A percentile compares a stretch with the other conserved stretches of the same genome.
Conservation (phyloP, 2,113 vertebrate genomes). For the Uropsilus gracilis region DNA sequence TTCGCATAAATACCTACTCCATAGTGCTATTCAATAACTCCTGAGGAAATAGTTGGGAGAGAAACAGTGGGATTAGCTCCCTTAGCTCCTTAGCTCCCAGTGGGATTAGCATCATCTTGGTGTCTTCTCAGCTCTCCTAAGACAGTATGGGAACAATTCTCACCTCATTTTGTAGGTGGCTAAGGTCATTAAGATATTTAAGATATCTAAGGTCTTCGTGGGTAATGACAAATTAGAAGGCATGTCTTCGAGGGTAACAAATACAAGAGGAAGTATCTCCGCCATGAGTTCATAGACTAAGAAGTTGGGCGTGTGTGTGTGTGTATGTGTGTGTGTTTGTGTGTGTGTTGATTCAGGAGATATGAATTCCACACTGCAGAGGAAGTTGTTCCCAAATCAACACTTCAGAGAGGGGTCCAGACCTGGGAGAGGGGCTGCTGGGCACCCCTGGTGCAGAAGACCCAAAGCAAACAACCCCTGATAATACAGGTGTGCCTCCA, state of each 20-base stretch:
- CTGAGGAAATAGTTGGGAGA: not conserved
- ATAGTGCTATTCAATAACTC: not conserved
- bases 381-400: not conserved
- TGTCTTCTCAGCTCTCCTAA: not conserved
- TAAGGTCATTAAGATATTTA: not conserved
- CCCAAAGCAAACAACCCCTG: not conserved
- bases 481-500: not conserved
- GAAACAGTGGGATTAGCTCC: not conserved
- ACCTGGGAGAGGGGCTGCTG: not conserved
- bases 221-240: not conserved
- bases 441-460: not conserved
- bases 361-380: not conserved
- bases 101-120: not conserved
- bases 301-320: too few species aligned
- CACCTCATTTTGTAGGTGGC: not conserved
- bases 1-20: not conserved
- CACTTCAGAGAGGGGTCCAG: not conserved
- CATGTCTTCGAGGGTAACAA: not conserved
- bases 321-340: not conserved
- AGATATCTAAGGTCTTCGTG: not conserved
- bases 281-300: too few species aligned
- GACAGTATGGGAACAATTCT: not conserved
- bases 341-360: not conserved
- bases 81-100: not conserved
- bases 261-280: not conserved